Conservation (phyloP, 1,140 invertebrate species). For the Diprion similis region DNA sequence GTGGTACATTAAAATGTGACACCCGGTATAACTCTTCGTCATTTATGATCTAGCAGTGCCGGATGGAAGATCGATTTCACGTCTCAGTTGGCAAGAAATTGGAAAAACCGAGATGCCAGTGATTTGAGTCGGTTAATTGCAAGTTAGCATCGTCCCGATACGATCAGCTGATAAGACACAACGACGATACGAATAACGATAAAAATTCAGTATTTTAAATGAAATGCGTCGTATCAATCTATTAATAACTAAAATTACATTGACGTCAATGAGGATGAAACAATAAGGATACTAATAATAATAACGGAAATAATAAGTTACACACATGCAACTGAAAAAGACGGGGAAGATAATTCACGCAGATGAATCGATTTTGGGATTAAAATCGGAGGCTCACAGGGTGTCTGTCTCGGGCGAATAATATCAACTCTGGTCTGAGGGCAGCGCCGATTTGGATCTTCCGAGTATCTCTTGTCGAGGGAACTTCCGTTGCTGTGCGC, state of each 20-base stretch:
- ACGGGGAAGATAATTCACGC: constrained; percentile 57
- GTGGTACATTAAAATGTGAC: too few species aligned
- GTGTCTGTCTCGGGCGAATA: constrained; percentile 72
- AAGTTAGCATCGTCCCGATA: background rate
- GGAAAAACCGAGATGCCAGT: too few species aligned
- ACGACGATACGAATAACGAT: background rate
- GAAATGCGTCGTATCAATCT: constrained; percentile 16
- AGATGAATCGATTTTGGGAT: constrained; percentile 47
- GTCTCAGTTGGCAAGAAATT: too few species aligned
- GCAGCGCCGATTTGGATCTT: constrained; percentile 78
- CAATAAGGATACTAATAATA: constrained; percentile 16
- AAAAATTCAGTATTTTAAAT: constrained; percentile 15
- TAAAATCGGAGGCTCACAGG: constrained; percentile 64
- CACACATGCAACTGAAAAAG: constrained; percentile 59
- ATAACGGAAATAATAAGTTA: constrained; percentile 42
- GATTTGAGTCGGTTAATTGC: background rate
- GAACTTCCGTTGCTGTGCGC: constrained; percentile 68
- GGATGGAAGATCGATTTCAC: too few species aligned
- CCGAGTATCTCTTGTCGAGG: constrained; percentile 77
- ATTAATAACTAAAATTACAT: constrained; percentile 9
- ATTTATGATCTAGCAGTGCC: too few species aligned
- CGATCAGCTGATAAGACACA: background rate
- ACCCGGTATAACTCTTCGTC: too few species aligned
- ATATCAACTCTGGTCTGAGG: constrained; percentile 72
- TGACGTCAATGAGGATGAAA: constrained; percentile 11